Base-by-base conservation (phyloP, 2,888 invertebrate species). In the Slavum lentiscoides region DNA sequence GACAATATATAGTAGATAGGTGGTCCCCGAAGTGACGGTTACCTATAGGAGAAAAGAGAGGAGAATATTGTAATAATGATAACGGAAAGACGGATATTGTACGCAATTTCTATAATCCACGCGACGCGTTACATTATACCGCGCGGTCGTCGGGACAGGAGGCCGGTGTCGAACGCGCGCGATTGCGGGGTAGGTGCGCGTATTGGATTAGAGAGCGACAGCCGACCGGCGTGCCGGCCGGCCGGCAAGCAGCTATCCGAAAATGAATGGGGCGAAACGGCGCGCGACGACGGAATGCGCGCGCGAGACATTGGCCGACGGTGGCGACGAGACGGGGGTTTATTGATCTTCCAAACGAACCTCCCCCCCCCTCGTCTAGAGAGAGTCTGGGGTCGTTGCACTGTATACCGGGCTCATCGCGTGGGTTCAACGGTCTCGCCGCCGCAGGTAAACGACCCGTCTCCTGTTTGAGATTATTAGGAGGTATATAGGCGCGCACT, bases 361-460 rank as follows among this genome's bases (percentile, higher is more conserved):
- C 55, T 62, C 77, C 39, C 4, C 30, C 30, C 30, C 77, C 39
- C 4, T 4, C 30, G 2, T 30, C 1, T 30, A 30, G 1, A 62
- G 70, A 80, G 77, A 80, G 77, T 80, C 77, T 70, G 77, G 70
- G 77, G 77, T 80, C 77, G 62, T 80, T 70, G 77, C 70, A 61
- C 23, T 21, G 2, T 23, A 23, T 13, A 23, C 23, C 61, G 61
- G 61, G 23, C 23, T 13, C 23, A 13, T 13, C 23, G 23, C 21
- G 21, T 13, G 61, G 13, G 61, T 61, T 61, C 61, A 58, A 58
- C 59, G 43, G n/a, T 39, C 72, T 43, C 15, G 49, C 7, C 30
- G 30, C 30, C 30, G 66, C 59, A 6, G 61, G 61, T 43, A 49
- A 67, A 49, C 49, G 49, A 23, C 21, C 13, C 13, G 13, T 59